Percentiles rank a stretch among this genome's conserved stretches.
Evolutionary conservation across 2,888 invertebrate species (phyloP).

Genomic region (Dolichomitus sp.): DNA sequence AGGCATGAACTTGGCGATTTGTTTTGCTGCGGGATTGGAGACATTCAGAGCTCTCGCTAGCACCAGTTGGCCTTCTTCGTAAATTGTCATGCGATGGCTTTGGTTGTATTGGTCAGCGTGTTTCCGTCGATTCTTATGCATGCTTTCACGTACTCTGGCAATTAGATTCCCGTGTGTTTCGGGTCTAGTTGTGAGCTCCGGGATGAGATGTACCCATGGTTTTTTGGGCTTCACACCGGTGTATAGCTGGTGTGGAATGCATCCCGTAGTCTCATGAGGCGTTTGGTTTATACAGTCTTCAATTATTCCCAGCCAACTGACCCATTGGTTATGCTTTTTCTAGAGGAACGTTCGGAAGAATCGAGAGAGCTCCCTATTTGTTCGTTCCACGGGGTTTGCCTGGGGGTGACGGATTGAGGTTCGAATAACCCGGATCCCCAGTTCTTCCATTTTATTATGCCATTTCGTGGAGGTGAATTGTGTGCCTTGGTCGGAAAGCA

Average conservation of each 20-base stretch:
- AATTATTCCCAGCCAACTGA: slow-evolving; percentile 21
- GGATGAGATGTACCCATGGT: slow-evolving; percentile 10
- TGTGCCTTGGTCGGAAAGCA: slow-evolving; percentile 55
- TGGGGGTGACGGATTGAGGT: slow-evolving; percentile 68
- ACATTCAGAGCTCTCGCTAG: slow-evolving; percentile 8
- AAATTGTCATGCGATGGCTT: background rate
- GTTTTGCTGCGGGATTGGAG: background rate
- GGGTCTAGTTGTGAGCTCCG: no score
- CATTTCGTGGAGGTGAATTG: slow-evolving; percentile 71
- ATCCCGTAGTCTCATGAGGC: background rate
- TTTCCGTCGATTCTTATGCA: background rate
- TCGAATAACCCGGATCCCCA: slow-evolving; percentile 23
- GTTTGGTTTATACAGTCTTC: slow-evolving; percentile 56
- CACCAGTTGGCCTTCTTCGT: background rate
- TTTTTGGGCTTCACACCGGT: background rate
- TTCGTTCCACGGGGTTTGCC: slow-evolving; percentile 70
- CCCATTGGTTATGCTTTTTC: slow-evolving; percentile 46
- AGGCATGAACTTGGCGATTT: slow-evolving; percentile 34
- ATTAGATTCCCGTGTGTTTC: background rate
- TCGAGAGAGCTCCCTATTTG: slow-evolving; percentile 67
- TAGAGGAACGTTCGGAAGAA: slow-evolving; percentile 46
- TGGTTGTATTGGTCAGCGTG: background rate
- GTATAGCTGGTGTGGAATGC: slow-evolving; percentile 8
- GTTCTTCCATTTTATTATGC: slow-evolving; percentile 14
- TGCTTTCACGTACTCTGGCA: background rate